These are phyloP conservation scores for Rattus norvegicus DNA, from an alignment of 2,113 vertebrate genomes.

Conservation along the genomic window GRCr8 NC_086021.1:102112001-102112500, in stretches of 20 bases:
- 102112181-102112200: conserved; percentile 20
- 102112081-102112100: neutral
- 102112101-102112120: neutral
- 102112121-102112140: neutral
- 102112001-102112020: neutral
- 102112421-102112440: neutral
- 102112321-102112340: neutral
- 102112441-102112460: conserved; percentile 37
- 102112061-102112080: neutral
- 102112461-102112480: neutral
- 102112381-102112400: neutral
- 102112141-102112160: conserved; percentile 17
- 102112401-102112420: conserved; percentile 55
- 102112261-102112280: conserved; percentile 32
- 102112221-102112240: conserved; percentile 45
- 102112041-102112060: neutral
- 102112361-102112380: neutral
- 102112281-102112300: conserved; percentile 18
- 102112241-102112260: conserved; percentile 6
- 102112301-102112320: conserved; percentile 37
- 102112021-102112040: neutral
- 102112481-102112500: neutral
- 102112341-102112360: conserved; percentile 42
- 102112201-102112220: neutral
- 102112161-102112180: conserved; percentile 11